phyloP scores from a whole-genome alignment of 2,113 vertebrate species.

The Corythaixoides concolor region DNA sequence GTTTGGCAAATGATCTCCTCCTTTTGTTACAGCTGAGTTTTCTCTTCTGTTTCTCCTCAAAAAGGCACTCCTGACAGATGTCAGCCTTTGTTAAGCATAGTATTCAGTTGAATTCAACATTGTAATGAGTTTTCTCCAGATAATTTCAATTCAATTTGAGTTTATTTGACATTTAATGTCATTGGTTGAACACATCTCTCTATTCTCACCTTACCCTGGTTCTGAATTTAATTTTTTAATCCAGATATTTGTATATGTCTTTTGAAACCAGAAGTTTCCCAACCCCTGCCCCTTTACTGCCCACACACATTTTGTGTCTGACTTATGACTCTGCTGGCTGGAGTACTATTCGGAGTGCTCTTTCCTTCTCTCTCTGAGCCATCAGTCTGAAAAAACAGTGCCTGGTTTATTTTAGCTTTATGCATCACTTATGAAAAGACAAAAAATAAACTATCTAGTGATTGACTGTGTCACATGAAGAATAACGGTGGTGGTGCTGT shows the following conservation, averaged over 20 bases:
- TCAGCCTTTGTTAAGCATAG: neutral
- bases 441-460: neutral
- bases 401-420: slow-evolving; percentile 20
- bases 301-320: neutral
- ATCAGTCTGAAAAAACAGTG: neutral
- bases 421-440: neutral
- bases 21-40: neutral
- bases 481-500: neutral
- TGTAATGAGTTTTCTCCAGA: neutral
- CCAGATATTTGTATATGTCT: neutral
- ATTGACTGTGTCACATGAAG: slow-evolving; percentile 7
- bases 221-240: neutral
- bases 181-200: neutral
- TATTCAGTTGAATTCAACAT: neutral
- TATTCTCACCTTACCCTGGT: neutral
- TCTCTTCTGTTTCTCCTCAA: neutral
- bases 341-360: neutral
- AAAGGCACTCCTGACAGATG: neutral
- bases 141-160: neutral
- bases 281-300: neutral
- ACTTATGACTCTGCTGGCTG: neutral
- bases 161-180: neutral
- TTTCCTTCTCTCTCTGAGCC: neutral
- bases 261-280: neutral
- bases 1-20: neutral